Evolutionary conservation across 2,888 invertebrate species (phyloP), one percentile per base, ranked within the genome.

Genomic region (Dryadula phaetusa): DNA sequence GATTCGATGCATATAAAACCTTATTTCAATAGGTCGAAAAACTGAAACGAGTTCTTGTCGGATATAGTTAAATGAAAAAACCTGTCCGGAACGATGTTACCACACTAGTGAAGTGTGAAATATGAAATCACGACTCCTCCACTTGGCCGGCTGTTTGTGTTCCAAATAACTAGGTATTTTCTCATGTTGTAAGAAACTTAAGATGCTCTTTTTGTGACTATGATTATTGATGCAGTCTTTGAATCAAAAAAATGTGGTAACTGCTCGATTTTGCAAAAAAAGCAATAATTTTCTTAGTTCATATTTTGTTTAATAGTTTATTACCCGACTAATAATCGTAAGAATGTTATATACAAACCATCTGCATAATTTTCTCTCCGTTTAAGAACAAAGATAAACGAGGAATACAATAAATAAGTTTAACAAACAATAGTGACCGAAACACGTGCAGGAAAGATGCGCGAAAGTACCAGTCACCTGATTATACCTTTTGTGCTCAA

Each of bases 91-190:
- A 78, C 83, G 79, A 80, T 81, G 82, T 85, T 85, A 85, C 87
- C 84, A 84, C 87, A 87, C 88, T 85, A 81, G 82, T 82, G 81
- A 87, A 90, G 92, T 92, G 92, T 92, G 91, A 92, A 92, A 91
- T 91, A 92, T 91, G 90, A 90, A 92, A 92, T 92, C 92, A 92
- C 92, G 92, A 92, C 83, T 88, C 84, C 82, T 82, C 83, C 84
- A 86, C 86, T 86, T 81, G 87, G 82, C 79, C 82, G 79, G 82
- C 79, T 88, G 88, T 92, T 92, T 91, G 90, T 85, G 87, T 88
- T 88, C 88, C 85, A 87, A 90, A 92, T 92, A 77, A 74, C 75
- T 74, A 72, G 70, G 68, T 73, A 89, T 86, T 85, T 88, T 85
- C 85, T 86, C 82, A 82, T 87, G 83, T 86, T 84, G 86, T 86